Evolutionary conservation across 2,797 vertebrate species (phyloP).

Genomic region (Eremophila alpestris): DNA sequence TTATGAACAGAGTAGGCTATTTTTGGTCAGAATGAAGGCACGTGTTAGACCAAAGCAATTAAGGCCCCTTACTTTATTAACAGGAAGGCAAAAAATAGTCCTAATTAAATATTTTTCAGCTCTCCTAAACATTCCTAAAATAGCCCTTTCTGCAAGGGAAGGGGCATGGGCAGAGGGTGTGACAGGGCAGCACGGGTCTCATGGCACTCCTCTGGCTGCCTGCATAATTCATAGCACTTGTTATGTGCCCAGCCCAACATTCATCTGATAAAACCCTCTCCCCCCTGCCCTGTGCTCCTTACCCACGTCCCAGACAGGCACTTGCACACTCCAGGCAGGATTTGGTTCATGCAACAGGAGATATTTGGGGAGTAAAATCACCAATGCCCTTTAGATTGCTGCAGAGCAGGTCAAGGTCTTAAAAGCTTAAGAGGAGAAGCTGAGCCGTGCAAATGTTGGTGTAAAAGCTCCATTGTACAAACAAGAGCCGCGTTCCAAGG

Average conservation of each 20-base stretch:
- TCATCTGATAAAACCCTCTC: neutral
- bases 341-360: neutral
- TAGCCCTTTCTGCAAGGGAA: neutral
- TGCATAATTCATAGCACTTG: neutral
- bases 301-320: neutral
- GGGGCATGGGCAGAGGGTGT: neutral
- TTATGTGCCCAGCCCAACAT: neutral
- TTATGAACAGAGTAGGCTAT: neutral
- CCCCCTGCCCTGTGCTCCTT: neutral
- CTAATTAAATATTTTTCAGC: slow-evolving; percentile 29
- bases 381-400: neutral
- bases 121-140: slow-evolving; percentile 10
- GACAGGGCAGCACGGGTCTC: fast-evolving
- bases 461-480: slow-evolving; percentile 37
- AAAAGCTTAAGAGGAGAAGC: slow-evolving; percentile 49
- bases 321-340: neutral
- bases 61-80: neutral
- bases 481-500: neutral
- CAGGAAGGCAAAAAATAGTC: neutral
- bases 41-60: neutral
- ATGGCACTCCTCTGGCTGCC: neutral
- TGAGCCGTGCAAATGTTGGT: neutral
- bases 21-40: slow-evolving; percentile 18
- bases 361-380: neutral
- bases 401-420: neutral